A percentile compares a stretch with the other conserved stretches of the same genome.
Evolutionary conservation across 2,113 vertebrate species (phyloP).

Genomic region (Sapajus apella): DNA sequence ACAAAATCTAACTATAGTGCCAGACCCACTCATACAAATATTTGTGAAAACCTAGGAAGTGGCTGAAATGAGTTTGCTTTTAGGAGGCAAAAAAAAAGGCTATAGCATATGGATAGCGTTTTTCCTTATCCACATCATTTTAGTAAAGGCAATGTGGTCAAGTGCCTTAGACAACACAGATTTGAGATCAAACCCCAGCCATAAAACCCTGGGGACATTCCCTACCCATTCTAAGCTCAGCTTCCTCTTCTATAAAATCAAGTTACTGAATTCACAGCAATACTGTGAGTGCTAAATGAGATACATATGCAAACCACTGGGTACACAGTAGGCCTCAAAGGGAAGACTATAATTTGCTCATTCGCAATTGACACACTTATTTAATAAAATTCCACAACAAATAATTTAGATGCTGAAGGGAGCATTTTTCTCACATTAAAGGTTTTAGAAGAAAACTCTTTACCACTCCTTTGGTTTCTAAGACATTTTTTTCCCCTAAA

Average conservation of each 20-base stretch:
- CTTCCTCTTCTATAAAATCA: background rate
- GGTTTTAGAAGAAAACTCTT: background rate
- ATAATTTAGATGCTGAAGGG: background rate
- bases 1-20: background rate
- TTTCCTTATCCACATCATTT: background rate
- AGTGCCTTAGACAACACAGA: background rate
- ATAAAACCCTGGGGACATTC: background rate
- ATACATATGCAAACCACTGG: background rate
- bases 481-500: background rate
- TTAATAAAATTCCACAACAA: background rate
- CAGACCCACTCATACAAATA: background rate
- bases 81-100: background rate
- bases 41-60: background rate
- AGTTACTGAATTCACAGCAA: background rate
- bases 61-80: background rate
- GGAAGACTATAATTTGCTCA: background rate
- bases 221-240: background rate
- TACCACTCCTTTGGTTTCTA: constrained; percentile 15
- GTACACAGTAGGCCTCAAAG: background rate
- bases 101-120: background rate
- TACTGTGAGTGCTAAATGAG: background rate
- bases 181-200: background rate
- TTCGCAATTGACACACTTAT: background rate
- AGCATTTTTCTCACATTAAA: background rate
- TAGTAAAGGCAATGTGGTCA: background rate